Conservation (phyloP, 1,140 invertebrate species). For the Pteromalus puparum region DNA sequence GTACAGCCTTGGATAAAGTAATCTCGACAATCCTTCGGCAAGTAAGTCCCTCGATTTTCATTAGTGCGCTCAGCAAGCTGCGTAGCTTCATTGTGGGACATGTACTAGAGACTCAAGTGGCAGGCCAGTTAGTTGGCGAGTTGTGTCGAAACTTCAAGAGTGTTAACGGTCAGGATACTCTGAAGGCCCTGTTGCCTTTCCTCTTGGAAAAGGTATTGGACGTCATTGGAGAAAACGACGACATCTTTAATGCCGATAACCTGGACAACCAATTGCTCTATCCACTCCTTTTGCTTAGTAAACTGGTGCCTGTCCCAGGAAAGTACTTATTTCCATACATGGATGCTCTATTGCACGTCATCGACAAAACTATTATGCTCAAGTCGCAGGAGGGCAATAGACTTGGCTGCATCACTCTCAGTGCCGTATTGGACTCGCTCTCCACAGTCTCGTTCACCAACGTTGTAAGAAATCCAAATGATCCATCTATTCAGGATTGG, state of each 20-base stretch:
- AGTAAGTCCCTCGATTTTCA: no score
- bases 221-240: constrained; percentile 76
- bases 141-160: no score
- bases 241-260: constrained; percentile 79
- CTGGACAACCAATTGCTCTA: no score
- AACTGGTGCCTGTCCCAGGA: constrained; percentile 81
- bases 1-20: constrained; percentile 72
- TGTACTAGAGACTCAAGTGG: no score
- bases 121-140: no score
- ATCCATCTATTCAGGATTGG: constrained; percentile 88
- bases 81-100: no score
- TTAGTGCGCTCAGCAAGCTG: no score
- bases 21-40: constrained; percentile 72
- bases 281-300: constrained; percentile 84
- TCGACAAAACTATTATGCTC: constrained; percentile 80
- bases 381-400: constrained; percentile 79
- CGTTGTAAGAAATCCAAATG: constrained; percentile 77
- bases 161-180: constrained; percentile 79
- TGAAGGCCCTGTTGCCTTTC: constrained; percentile 84
- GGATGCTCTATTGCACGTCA: constrained; percentile 77
- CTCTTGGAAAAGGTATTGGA: constrained; percentile 80
- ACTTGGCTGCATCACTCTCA: constrained; percentile 75
- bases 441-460: constrained; percentile 79
- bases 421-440: constrained; percentile 76
- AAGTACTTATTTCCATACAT: constrained; percentile 79